phyloP scores from a whole-genome alignment of 1,140 invertebrate genomes.

The Conus ventricosus region DNA sequence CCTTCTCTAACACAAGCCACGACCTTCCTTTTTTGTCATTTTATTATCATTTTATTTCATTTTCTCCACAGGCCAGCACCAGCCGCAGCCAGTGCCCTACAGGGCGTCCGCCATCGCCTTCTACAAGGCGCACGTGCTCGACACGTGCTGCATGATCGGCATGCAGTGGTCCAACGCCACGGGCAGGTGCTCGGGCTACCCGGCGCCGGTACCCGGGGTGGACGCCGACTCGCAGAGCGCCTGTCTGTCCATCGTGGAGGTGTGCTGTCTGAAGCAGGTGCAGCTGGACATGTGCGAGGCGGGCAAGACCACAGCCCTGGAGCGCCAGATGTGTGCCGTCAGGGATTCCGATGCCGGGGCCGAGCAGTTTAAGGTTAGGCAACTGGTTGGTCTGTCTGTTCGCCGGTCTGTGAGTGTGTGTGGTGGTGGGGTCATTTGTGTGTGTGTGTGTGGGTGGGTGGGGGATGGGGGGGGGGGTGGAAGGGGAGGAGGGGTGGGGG shows the following conservation, averaged over 20 bases:
- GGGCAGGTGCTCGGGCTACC: conserved; percentile 57
- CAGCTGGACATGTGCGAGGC: conserved; percentile 62
- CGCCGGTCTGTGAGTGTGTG: not conserved
- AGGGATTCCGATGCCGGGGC: conserved; percentile 59
- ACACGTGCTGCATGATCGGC: conserved; percentile 56
- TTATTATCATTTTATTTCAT: too few species aligned
- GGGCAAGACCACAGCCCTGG: conserved; percentile 63
- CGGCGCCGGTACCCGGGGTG: conserved; percentile 46
- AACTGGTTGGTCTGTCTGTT: not conserved
- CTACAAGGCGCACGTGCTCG: conserved; percentile 38
- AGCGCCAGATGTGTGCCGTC: conserved; percentile 59
- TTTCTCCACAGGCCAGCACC: too few species aligned
- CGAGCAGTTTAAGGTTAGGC: conserved; percentile 64
- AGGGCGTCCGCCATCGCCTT: not conserved
- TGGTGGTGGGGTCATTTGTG: not conserved
- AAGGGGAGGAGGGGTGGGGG: not conserved
- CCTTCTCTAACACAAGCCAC: too few species aligned
- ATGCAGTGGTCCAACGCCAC: conserved; percentile 54
- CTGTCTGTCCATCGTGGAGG: conserved; percentile 60
- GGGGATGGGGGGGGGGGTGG: not conserved
- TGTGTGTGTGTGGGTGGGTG: not conserved
- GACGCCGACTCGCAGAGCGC: conserved; percentile 41
- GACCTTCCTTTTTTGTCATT: too few species aligned
- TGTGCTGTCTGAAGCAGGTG: conserved; percentile 70
- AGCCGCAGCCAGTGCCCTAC: too few species aligned